Percentiles rank a stretch among this genome's conserved stretches.
These are phyloP conservation scores for Platycercus adscitus DNA, from an alignment of 2,113 vertebrate species.

Conservation along the genomic window DNA sequence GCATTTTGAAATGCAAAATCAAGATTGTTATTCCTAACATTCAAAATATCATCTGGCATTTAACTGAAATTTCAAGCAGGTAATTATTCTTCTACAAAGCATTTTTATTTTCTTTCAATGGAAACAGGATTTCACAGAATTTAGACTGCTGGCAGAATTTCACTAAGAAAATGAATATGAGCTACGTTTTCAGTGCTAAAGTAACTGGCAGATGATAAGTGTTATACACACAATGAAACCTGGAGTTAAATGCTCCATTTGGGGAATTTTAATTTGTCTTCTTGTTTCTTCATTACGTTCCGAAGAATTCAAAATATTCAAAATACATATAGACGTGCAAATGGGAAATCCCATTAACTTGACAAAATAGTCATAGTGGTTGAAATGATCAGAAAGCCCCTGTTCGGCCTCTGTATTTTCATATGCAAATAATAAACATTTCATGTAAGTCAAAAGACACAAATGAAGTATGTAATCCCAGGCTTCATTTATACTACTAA, in stretches of 20 bases:
- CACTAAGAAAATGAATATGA: fast-evolving
- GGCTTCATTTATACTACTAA: neutral
- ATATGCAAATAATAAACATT: neutral
- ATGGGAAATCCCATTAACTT: neutral
- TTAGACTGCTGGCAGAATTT: neutral
- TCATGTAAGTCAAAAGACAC: neutral
- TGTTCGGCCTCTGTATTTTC: neutral
- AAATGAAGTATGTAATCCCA: neutral
- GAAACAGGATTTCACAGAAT: neutral
- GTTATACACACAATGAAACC: neutral
- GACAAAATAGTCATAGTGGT: neutral
- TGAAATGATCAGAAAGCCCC: neutral
- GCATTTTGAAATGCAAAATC: neutral
- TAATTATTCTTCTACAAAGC: neutral
- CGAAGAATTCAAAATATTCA: neutral
- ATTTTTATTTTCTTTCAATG: neutral
- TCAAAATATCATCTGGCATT: neutral
- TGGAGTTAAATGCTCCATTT: neutral
- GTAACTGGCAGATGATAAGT: neutral
- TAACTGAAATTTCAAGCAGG: neutral
- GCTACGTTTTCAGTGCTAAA: neutral
- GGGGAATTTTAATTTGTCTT: neutral
- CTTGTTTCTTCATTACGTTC: neutral
- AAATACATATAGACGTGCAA: neutral
- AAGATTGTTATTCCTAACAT: neutral